phyloP scores from a whole-genome alignment of 1,140 invertebrate genomes.

The Aphelinus certus region DNA sequence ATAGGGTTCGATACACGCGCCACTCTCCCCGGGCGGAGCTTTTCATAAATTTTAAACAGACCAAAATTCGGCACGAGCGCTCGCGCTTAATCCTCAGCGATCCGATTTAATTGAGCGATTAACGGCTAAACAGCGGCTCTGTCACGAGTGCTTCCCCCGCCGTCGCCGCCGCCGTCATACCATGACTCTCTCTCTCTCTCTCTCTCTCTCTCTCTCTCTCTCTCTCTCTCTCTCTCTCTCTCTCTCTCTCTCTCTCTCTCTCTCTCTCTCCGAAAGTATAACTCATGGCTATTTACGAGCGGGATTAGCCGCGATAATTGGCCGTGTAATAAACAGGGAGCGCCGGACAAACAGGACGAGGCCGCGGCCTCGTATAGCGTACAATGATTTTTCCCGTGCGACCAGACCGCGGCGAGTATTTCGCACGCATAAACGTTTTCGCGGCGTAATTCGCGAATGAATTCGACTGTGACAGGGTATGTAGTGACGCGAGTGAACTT shows the following conservation, averaged over 20 bases:
- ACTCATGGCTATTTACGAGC: slow-evolving; percentile 64
- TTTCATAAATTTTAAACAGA: slow-evolving; percentile 28
- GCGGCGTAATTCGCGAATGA: too few species aligned
- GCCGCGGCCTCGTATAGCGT: too few species aligned
- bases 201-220: background rate
- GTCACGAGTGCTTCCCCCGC: background rate
- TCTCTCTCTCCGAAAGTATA: slow-evolving; percentile 57
- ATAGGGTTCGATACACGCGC: too few species aligned
- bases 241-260: too few species aligned
- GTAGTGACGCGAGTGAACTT: too few species aligned
- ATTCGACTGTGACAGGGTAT: too few species aligned
- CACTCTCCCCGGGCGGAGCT: background rate
- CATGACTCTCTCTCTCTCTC: background rate
- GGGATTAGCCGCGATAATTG: slow-evolving; percentile 62
- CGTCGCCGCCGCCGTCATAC: too few species aligned
- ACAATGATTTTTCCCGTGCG: too few species aligned
- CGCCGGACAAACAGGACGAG: slow-evolving; percentile 36
- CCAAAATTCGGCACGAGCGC: slow-evolving; percentile 8
- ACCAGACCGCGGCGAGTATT: too few species aligned
- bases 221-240: slow-evolving; percentile 22
- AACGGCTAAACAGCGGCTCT: slow-evolving; percentile 61
- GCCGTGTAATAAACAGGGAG: slow-evolving; percentile 61
- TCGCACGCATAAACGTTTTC: too few species aligned
- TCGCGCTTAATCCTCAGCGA: slow-evolving; percentile 53
- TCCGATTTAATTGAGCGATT: slow-evolving; percentile 67